Conservation (phyloP, 1,140 invertebrate species). For the Cardiocondyla obscurior region DNA sequence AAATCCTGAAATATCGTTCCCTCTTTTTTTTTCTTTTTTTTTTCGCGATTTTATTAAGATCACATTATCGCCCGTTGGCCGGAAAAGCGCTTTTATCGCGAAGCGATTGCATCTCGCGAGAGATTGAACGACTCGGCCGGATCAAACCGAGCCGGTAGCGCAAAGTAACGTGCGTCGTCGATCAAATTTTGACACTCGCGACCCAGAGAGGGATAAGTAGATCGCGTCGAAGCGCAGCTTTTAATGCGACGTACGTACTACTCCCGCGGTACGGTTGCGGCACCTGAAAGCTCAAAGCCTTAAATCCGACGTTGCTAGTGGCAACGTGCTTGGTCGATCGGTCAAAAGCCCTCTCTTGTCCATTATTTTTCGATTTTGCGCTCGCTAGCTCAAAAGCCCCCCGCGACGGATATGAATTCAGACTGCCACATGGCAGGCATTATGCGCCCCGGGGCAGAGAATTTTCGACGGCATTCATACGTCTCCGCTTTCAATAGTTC, state of each 20-base stretch:
- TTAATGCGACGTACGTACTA: conserved; percentile 53
- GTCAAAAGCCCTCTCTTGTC: conserved; percentile 67
- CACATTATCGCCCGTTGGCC: background rate
- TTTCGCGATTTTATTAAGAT: background rate
- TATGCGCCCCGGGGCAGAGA: conserved; percentile 11
- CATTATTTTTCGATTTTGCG: conserved; percentile 68
- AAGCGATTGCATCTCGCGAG: conserved; percentile 11
- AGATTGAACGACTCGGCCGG: conserved; percentile 31
- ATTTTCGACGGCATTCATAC: conserved; percentile 42
- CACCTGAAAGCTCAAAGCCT: conserved; percentile 65
- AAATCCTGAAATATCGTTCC: background rate
- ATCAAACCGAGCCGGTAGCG: conserved; percentile 6
- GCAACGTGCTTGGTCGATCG: conserved; percentile 79
- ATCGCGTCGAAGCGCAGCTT: conserved; percentile 49
- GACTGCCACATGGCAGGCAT: conserved; percentile 4
- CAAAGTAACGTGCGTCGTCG: conserved; percentile 20
- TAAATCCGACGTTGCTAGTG: conserved; percentile 75
- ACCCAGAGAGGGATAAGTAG: conserved; percentile 26
- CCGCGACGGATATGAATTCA: conserved; percentile 43
- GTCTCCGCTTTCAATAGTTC: conserved; percentile 26
- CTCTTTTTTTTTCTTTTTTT: background rate
- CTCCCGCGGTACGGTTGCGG: conserved; percentile 15
- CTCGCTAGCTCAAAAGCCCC: conserved; percentile 21
- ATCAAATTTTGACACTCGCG: conserved; percentile 40
- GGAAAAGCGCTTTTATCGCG: conserved; percentile 18